Percentiles rank a stretch among this genome's conserved stretches.
Evolutionary conservation across 2,797 vertebrate genomes (phyloP).

Genomic region (Perodicticus potto): DNA sequence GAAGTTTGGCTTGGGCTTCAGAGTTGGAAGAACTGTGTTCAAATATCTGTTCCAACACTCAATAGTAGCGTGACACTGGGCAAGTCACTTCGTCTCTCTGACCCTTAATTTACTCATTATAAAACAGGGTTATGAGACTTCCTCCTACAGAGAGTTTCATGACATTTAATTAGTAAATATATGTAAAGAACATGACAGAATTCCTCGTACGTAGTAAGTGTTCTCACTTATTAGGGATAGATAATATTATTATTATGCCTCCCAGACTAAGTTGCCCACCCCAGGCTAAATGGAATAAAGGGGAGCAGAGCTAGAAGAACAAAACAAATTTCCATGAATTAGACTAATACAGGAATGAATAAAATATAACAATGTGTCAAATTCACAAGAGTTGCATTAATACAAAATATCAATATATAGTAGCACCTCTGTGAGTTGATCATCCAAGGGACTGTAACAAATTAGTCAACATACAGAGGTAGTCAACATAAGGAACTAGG

Average conservation of each 20-base stretch:
- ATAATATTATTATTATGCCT: not conserved
- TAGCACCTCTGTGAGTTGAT: too few species aligned
- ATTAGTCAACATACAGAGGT: too few species aligned
- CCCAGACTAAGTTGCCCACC: not conserved
- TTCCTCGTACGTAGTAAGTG: not conserved
- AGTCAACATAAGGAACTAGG: too few species aligned
- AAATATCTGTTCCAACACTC: not conserved
- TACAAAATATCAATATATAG: not conserved
- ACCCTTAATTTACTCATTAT: conserved; percentile 7
- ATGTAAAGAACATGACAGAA: not conserved
- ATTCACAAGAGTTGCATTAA: not conserved
- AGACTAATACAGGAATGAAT: not conserved
- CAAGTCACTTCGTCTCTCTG: not conserved
- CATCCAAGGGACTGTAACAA: too few species aligned
- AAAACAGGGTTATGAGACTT: not conserved
- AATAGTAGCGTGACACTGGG: not conserved
- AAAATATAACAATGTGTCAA: not conserved
- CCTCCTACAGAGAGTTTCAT: not conserved
- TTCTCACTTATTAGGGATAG: not conserved
- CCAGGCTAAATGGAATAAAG: not conserved
- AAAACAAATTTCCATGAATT: not conserved
- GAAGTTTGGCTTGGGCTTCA: not conserved
- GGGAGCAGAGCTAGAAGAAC: not conserved
- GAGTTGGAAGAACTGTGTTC: not conserved
- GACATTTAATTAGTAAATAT: not conserved